A percentile compares a stretch with the other conserved stretches of the same genome.
Conservation (phyloP, 2,888 invertebrate species). For the Dusona sp. region DNA sequence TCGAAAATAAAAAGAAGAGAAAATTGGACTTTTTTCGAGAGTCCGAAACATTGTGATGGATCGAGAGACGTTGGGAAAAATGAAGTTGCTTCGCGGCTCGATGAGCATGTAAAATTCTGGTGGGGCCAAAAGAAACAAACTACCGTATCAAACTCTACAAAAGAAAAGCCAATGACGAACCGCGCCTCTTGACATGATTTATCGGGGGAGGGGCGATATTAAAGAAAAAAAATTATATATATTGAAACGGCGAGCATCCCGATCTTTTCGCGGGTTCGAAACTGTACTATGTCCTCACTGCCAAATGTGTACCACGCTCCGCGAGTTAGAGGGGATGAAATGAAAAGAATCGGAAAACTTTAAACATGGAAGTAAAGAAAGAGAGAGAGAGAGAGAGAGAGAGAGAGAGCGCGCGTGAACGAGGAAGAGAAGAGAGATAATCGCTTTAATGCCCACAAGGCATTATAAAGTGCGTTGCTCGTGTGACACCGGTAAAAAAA, state of each 20-base stretch:
- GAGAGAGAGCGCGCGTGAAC: no score
- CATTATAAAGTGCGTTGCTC: constrained; percentile 69
- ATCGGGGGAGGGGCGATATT: constrained; percentile 21
- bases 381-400: not conserved
- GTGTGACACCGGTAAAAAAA: constrained; percentile 70
- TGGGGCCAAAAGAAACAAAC: constrained; percentile 80
- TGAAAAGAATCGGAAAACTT: constrained; percentile 38
- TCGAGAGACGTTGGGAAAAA: constrained; percentile 41
- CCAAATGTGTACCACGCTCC: constrained; percentile 81
- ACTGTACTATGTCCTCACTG: constrained; percentile 82
- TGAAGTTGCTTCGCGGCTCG: constrained; percentile 73
- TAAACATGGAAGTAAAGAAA: constrained; percentile 33
- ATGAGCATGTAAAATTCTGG: constrained; percentile 78
- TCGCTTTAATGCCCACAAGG: constrained; percentile 75
- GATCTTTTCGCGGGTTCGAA: constrained; percentile 70
- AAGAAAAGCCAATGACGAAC: constrained; percentile 60
- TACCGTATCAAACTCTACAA: constrained; percentile 71
- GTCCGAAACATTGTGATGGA: not conserved
- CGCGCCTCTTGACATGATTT: constrained; percentile 32
- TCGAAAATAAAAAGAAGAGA: constrained; percentile 56
- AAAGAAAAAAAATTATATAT: constrained; percentile 61
- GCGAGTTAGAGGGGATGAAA: constrained; percentile 59
- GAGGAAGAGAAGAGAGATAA: constrained; percentile 32
- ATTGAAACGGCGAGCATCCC: constrained; percentile 69
- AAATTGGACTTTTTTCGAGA: not conserved